A percentile compares a stretch with the other conserved stretches of the same genome.
Evolutionary conservation across 2,888 invertebrate species (phyloP).

Genomic region (Macrosoma leucophasiata): DNA sequence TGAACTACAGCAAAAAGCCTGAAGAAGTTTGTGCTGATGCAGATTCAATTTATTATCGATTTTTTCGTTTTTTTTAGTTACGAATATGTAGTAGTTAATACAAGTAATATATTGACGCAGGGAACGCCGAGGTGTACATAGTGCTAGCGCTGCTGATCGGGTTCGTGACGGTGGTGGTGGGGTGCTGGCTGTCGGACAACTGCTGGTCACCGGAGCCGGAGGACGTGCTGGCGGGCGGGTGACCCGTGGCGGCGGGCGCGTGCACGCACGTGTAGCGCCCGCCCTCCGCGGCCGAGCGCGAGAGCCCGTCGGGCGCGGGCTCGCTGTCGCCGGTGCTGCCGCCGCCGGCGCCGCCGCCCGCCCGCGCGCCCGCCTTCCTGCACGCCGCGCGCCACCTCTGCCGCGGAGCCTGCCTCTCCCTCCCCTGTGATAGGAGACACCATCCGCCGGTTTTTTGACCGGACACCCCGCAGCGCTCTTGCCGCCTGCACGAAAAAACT

Average conservation of each 20-base stretch:
- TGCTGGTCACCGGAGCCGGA: constrained; percentile 87
- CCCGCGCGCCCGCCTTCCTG: constrained; percentile 48
- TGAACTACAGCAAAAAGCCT: too few relatives aligned
- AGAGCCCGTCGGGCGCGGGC: constrained; percentile 50
- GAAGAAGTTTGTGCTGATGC: too few relatives aligned
- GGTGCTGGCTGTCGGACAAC: constrained; percentile 86
- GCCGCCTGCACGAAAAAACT: constrained; percentile 58
- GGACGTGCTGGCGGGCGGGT: constrained; percentile 79
- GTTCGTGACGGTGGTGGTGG: constrained; percentile 82
- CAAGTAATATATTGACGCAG: constrained; percentile 57
- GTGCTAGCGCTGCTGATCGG: constrained; percentile 83
- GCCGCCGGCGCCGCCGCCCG: constrained; percentile 42
- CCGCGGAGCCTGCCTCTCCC: constrained; percentile 51
- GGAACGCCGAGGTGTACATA: constrained; percentile 85
- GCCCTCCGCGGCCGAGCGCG: constrained; percentile 57
- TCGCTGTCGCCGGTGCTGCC: constrained; percentile 62
- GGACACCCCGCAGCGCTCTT: constrained; percentile 45
- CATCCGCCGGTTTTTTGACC: constrained; percentile 53
- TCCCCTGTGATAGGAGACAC: constrained; percentile 45
- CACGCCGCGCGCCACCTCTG: constrained; percentile 57
- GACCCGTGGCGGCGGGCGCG: constrained; percentile 80
- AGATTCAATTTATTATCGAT: too few relatives aligned
- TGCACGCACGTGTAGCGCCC: constrained; percentile 76
- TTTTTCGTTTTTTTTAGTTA: too few relatives aligned
- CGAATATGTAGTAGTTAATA: too few relatives aligned